Base-by-base conservation (phyloP, 2,888 invertebrate species). In the Halictus quadricinctus region DNA sequence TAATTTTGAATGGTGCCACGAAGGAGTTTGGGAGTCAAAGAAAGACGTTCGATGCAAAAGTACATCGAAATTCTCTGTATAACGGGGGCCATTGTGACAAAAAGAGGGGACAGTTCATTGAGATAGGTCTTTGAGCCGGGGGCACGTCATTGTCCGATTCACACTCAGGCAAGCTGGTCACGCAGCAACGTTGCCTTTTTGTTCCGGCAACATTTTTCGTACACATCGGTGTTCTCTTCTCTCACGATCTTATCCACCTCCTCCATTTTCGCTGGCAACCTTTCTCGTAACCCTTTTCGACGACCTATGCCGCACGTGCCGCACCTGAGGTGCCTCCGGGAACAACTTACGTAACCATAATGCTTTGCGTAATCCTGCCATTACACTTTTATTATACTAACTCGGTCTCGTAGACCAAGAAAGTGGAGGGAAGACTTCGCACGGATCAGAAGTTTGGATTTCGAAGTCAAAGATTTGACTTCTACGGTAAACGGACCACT, bases 301-400 rank as follows among this genome's bases (percentile, higher is more conserved):
- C 86, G 79, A 80, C 79, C 78, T 85, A 86, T 84, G 80, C 75
- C 73, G 78, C 90, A 86, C 89, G 87, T 86, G 87, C 88, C 90
- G 89, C 90, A 91, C 90, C 88, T 89, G 88, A 91, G 87, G 82
- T 88, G 89, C 88, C 89, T 89, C 85, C 81, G 72, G 87, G 82
- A 86, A 78, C 7, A 75, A 78, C 77, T 88, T 90, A 87, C 83
- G 76, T 87, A 91, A 88, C 64, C 18, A 12, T 58, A n/a, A 58
- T 66, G 50, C 25, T 72, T 82, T 89, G 82, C 88, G 81, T 76
- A 88, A 88, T 48, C 13, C 48, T 46, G 76, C 81, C 81, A 85
- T 90, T 84, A 84, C 70, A 80, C 85, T 87, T 89, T 88, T 85
- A 82, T 50, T 21, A 12, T 10, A 1, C 58, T 12, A 58, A 54